Percentiles rank a stretch among this genome's conserved stretches.
Evolutionary conservation across 2,888 invertebrate species (phyloP).

Genomic region (Metalampra italica): DNA sequence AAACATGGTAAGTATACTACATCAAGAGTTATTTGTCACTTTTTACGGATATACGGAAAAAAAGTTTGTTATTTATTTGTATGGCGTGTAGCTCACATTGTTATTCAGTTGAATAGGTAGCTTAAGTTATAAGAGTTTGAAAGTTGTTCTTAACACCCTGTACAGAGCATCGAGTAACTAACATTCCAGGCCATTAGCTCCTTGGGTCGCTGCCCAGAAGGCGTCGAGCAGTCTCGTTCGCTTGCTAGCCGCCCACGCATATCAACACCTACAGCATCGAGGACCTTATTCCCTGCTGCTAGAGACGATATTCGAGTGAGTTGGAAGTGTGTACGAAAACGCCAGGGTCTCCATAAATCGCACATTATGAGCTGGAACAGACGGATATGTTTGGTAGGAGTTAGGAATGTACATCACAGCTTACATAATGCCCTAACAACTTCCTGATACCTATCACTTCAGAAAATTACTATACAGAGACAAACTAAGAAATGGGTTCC

Average conservation of each 20-base stretch:
- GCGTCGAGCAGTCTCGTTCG: slow-evolving; percentile 41
- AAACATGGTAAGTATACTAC: no score
- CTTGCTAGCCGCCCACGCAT: slow-evolving; percentile 17
- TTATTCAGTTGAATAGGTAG: no score
- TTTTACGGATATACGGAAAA: no score
- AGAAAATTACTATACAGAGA: no score
- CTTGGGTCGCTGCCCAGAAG: slow-evolving; percentile 24
- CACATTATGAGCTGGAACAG: slow-evolving; percentile 37
- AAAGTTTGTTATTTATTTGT: no score
- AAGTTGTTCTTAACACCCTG: no score
- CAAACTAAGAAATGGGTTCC: no score
- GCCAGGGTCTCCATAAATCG: slow-evolving; percentile 37
- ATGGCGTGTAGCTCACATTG: no score
- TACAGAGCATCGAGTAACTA: not conserved
- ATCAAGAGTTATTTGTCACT: no score
- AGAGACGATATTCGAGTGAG: not conserved
- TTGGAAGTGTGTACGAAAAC: slow-evolving; percentile 11
- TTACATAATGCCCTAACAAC: slow-evolving; percentile 41
- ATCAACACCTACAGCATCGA: not conserved
- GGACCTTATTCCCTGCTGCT: not conserved
- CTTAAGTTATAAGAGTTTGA: no score
- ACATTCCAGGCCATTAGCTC: slow-evolving; percentile 3
- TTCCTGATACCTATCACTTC: not conserved
- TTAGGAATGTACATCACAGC: slow-evolving; percentile 36
- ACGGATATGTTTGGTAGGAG: slow-evolving; percentile 49